phyloP scores from a whole-genome alignment of 2,113 vertebrate genomes.

The Apteryx owenii region DNA sequence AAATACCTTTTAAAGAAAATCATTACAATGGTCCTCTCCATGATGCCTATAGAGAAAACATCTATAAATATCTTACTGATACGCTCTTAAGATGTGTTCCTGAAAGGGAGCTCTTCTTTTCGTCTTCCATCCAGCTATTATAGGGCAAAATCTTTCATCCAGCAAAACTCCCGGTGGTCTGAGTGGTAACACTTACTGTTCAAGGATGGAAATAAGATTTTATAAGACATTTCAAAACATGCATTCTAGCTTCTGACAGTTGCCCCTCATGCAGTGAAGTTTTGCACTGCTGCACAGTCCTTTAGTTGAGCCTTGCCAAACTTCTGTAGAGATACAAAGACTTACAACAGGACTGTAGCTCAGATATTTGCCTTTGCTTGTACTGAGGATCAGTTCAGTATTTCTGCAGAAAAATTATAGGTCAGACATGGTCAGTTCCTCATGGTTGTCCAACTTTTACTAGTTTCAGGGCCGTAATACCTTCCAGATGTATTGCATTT shows the following conservation, averaged over 20 bases:
- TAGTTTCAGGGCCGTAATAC: slow-evolving; percentile 52
- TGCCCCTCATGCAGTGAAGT: neutral
- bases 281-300: neutral
- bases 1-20: neutral
- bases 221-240: neutral
- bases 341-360: neutral
- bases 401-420: neutral
- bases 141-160: neutral
- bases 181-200: neutral
- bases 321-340: neutral
- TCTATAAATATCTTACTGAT: slow-evolving; percentile 17
- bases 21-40: neutral
- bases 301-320: neutral
- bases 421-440: slow-evolving; percentile 5
- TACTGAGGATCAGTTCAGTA: neutral
- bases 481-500: slow-evolving; percentile 57
- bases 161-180: neutral
- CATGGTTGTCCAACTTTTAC: slow-evolving; percentile 34
- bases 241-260: neutral
- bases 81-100: neutral
- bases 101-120: neutral
- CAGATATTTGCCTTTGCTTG: neutral
- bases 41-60: neutral
- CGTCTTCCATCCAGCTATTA: neutral
- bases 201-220: neutral